Evolutionary conservation across 2,888 invertebrate genomes (phyloP).

Genomic region (Dolomedes plantarius): DNA sequence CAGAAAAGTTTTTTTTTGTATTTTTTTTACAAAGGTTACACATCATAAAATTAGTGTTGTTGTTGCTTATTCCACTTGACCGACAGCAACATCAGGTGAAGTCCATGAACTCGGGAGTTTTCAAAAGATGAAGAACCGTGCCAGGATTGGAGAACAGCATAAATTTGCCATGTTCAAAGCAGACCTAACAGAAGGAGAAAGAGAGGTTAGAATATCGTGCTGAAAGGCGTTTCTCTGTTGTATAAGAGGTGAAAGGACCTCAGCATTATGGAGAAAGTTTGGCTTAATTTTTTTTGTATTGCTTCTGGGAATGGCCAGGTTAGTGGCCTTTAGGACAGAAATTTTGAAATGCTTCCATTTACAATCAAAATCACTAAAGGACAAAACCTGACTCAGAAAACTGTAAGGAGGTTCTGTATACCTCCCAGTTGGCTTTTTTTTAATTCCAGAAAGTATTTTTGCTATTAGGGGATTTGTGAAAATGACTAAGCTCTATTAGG

Average conservation of each 20-base stretch:
- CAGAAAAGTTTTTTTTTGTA: no score
- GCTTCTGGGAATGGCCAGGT: not conserved
- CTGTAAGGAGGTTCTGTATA: not conserved
- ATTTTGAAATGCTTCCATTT: constrained; percentile 5
- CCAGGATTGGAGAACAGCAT: no score
- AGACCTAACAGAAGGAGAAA: not conserved
- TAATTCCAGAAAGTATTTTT: not conserved
- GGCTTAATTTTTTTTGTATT: not conserved
- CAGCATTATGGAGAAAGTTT: constrained; percentile 9
- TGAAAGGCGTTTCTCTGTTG: constrained; percentile 1
- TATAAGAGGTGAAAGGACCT: not conserved
- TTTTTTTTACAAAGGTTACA: no score
- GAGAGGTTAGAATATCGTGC: not conserved
- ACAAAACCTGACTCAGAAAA: not conserved
- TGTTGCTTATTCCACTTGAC: no score
- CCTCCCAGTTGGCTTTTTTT: not conserved
- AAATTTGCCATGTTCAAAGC: not conserved
- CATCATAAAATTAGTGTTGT: no score
- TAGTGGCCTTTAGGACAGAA: no score
- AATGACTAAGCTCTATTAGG: not conserved
- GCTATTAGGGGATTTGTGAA: not conserved
- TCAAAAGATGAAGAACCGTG: no score
- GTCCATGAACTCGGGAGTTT: no score
- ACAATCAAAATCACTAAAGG: not conserved
- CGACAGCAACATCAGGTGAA: no score